Percentiles rank a stretch among this genome's conserved stretches.
Conservation (phyloP, 2,797 vertebrate genomes). For the Phoxinus dragarum region DNA sequence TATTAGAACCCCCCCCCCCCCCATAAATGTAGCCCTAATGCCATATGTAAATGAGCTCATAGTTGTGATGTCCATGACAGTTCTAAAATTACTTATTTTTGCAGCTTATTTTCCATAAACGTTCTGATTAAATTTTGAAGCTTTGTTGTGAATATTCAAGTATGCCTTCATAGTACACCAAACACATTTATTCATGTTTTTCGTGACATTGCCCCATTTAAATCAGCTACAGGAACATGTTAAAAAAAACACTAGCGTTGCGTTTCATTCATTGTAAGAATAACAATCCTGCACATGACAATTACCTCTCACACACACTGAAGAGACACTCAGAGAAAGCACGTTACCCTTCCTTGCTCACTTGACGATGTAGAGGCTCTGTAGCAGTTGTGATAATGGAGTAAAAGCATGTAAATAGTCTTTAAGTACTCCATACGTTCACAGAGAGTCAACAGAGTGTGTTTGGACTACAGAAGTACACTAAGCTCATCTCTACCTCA, state of each 20-base stretch:
- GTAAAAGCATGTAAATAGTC: slow-evolving; percentile 25
- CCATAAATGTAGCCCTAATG: background rate
- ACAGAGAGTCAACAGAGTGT: slow-evolving; percentile 1
- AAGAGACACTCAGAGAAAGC: background rate
- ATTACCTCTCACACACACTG: slow-evolving; percentile 10
- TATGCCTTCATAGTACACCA: background rate
- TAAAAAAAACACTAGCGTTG: background rate
- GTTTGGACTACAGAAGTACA: slow-evolving; percentile 21
- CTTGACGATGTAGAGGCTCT: background rate
- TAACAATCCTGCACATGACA: slow-evolving; percentile 5
- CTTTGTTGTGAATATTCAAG: background rate
- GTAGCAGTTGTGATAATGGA: slow-evolving; percentile 29
- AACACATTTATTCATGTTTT: background rate
- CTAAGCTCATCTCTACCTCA: slow-evolving; percentile 1
- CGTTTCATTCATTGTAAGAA: background rate
- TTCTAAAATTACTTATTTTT: background rate
- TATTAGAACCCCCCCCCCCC: no score
- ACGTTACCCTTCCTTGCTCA: background rate
- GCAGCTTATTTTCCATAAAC: background rate
- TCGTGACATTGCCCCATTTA: background rate
- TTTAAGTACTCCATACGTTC: slow-evolving; percentile 16
- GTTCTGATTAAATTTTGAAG: background rate
- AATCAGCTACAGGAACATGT: slow-evolving; percentile 9
- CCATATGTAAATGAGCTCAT: background rate
- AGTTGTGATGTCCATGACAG: background rate